Evolutionary conservation across 1,140 invertebrate genomes (phyloP), one percentile per base, ranked within the genome.

Genomic region (Drosophila lacertosa): DNA sequence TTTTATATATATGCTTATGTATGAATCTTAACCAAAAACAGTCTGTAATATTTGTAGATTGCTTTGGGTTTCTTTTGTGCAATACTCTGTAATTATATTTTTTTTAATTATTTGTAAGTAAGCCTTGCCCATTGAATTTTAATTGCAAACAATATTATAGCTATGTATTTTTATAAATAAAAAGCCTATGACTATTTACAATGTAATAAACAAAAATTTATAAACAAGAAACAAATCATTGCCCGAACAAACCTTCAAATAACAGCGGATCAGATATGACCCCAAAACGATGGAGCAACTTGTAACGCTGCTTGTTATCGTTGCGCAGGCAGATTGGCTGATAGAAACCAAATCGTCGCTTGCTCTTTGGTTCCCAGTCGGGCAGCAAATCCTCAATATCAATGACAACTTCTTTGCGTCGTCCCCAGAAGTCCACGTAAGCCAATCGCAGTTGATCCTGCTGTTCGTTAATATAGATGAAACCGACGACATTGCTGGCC

Each of bases 341-440:
- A 75, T 84, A 83, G 29, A 90, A 68, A 35, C 58, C 67, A 9
- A 84, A 45, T 0, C 40, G 57, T 0, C 39, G 42, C 0, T 51
- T 45, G 0, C 51, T 35, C 4, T 50, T 33, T 13, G 68, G 54
- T n/a, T 88, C 82, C 70, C 72, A 84, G 33, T 57, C 72, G 0
- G 81, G 70, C 4, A 81, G 15, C 16, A 91, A 7, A 44, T 90
- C 89, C 20, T 69, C 68, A 1, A 77, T 59, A 7, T 78, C 69
- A 4, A 89, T 18, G 9, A 78, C 15, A 0, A 42, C 9, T 37
- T 91, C 75, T 15, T 77, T 57, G 9, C 89, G 77, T 4, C 78
- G 60, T 5, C 89, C 89, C 89, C 89, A 91, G 44, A 79, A 91
- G 29, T 91, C 88, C 0, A 91, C 71, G 50, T 91, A 91, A 22